Evolutionary conservation across 2,888 invertebrate species (phyloP), one percentile per base, ranked within the genome.

Genomic region (Heterodera filipjevi): DNA sequence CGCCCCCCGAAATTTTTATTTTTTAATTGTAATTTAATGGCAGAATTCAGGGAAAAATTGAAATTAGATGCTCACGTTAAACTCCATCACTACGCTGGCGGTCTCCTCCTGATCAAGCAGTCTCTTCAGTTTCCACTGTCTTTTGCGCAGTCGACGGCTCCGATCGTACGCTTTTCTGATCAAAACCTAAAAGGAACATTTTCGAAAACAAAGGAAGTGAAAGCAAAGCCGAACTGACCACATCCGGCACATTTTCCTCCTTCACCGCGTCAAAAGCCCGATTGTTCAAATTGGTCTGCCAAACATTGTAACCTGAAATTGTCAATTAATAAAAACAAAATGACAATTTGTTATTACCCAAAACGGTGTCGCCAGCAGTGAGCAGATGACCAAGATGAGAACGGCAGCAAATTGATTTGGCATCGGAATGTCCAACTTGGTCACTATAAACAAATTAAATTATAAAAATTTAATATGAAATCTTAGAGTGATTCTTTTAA

Each of bases 311-410:
- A 2, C 95, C 95, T 89, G 70, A 90, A 89, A 75, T 79, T 44
- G 53, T 44, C 14, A 53, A 59, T 32, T 12, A 32, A 71, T 76
- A 76, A 22, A 22, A 53, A 32, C 8, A 3, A 0, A 6, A 10
- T 27, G 27, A 66, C 10, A n/a, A 16, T 16, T 59, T 74, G 5
- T 39, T 3, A 35, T 79, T 46, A 93, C 97, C 97, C 82, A 97
- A 90, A 44, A 93, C 97, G 1, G 94, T 93, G 90, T 99, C 99
- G 12, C 98, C 98, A 68, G 94, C 93, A 89, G 94, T 94, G 71
- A 99, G 91, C 82, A 98, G 90, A 90, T 96, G 95, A 0, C 99
- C 99, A 71, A 99, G 91, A 91, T 99, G 99, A 2, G 96, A 95
- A 83, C 94, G 93, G 12, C 95, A 93, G 89, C 96, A 96, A 83